Conservation (phyloP, 2,888 invertebrate species). For the Gibbula magus region DNA sequence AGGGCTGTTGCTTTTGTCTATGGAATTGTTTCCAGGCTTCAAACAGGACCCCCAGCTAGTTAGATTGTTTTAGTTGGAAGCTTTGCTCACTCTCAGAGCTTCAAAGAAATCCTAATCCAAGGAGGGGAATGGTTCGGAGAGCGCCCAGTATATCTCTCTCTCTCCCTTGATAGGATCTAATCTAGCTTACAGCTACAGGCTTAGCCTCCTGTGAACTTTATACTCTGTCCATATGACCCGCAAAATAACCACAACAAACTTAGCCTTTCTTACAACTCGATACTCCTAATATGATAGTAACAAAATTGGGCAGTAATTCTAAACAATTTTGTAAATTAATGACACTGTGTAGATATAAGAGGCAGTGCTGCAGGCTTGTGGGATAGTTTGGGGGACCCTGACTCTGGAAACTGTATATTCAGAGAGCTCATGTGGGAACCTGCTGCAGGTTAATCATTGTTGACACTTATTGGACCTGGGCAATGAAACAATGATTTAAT, state of each 20-base stretch:
- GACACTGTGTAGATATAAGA: too few species aligned
- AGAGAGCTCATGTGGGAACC: too few species aligned
- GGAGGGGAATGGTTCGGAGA: too few species aligned
- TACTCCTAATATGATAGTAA: neutral
- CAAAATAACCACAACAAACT: neutral
- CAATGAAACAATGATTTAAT: too few species aligned
- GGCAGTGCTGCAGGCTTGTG: too few species aligned
- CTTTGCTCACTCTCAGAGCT: neutral
- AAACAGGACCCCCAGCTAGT: neutral
- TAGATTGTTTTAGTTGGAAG: neutral
- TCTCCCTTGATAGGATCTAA: neutral
- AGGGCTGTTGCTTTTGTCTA: neutral
- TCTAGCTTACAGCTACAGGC: neutral
- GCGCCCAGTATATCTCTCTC: too few species aligned
- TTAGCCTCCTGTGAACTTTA: neutral
- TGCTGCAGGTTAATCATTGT: too few species aligned
- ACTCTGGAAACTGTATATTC: too few species aligned
- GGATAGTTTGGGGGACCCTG: too few species aligned
- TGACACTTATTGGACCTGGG: too few species aligned
- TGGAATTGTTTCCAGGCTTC: neutral
- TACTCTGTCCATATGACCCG: neutral
- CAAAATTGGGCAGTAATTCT: neutral
- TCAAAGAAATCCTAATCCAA: neutral
- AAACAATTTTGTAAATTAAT: neutral
- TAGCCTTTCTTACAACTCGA: neutral